These are phyloP conservation scores for Drosophila tani DNA, from an alignment of 1,140 invertebrate species.

Conservation along the genomic window DNA sequence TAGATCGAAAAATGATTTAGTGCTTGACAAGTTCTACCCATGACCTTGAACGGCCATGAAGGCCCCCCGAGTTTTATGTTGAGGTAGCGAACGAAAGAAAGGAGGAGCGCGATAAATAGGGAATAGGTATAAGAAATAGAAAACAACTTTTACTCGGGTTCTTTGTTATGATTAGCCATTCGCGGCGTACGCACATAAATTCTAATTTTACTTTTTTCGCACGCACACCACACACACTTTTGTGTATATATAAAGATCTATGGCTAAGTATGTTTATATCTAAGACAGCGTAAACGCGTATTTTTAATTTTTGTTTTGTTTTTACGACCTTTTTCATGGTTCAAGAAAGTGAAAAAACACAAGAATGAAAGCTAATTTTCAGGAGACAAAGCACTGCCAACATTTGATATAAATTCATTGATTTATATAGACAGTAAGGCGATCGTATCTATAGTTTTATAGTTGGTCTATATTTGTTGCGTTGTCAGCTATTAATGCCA, in stretches of 20 bases:
- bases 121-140: slow-evolving; percentile 35
- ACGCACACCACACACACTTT: slow-evolving; percentile 41
- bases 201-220: slow-evolving; percentile 79
- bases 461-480: slow-evolving; percentile 15
- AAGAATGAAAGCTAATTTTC: slow-evolving; percentile 16
- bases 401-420: neutral
- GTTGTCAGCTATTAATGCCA: slow-evolving; percentile 19
- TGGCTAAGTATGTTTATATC: slow-evolving; percentile 40
- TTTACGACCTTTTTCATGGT: slow-evolving; percentile 25
- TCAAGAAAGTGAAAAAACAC: slow-evolving; percentile 9
- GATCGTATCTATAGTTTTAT: slow-evolving; percentile 1
- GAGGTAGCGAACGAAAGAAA: slow-evolving; percentile 45
- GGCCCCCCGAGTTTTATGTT: slow-evolving; percentile 34
- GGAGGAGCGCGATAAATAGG: slow-evolving; percentile 23
- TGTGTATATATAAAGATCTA: slow-evolving; percentile 8
- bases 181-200: slow-evolving; percentile 77
- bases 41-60: slow-evolving; percentile 38
- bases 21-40: slow-evolving; percentile 18
- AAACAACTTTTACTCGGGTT: slow-evolving; percentile 56
- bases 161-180: slow-evolving; percentile 82
- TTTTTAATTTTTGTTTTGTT: slow-evolving; percentile 53
- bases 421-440: neutral
- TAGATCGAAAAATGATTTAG: slow-evolving; percentile 43
- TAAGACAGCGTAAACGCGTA: slow-evolving; percentile 28
- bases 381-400: slow-evolving; percentile 54